A percentile compares a stretch with the other conserved stretches of the same genome.
Conservation (phyloP, 2,888 invertebrate species). For the Drosophila macrothrix region DNA sequence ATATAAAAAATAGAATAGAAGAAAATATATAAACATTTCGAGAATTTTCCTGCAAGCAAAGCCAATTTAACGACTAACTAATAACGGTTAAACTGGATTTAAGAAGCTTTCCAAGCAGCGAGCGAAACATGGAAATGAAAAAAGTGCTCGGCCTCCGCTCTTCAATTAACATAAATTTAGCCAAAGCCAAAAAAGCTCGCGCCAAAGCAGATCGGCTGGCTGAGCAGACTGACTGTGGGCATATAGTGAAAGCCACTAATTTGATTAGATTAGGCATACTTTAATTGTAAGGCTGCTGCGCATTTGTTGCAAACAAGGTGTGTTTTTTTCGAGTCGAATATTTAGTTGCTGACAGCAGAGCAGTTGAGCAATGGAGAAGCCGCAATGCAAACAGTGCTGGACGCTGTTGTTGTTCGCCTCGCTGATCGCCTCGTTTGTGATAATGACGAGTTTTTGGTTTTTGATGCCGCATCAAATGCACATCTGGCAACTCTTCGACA, state of each 20-base stretch:
- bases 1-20: background rate
- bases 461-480: constrained; percentile 43
- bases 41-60: background rate
- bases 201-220: background rate
- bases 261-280: constrained; percentile 67
- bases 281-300: constrained; percentile 38
- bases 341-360: constrained; percentile 22
- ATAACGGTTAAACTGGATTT: background rate
- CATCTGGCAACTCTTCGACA: constrained; percentile 39
- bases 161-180: constrained; percentile 50
- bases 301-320: constrained; percentile 21
- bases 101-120: background rate
- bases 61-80: background rate
- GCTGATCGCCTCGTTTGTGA: constrained; percentile 47
- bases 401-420: constrained; percentile 49
- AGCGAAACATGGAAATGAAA: background rate
- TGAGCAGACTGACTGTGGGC: background rate
- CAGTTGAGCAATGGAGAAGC: constrained; percentile 44
- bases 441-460: constrained; percentile 62
- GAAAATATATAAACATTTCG: background rate
- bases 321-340: constrained; percentile 4
- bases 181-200: constrained; percentile 27
- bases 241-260: constrained; percentile 43
- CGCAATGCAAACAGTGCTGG: constrained; percentile 55
- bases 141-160: constrained; percentile 19